These are phyloP conservation scores for Nannospalax galili DNA, from an alignment of 2,113 vertebrate genomes.

Conservation along the genomic window DNA sequence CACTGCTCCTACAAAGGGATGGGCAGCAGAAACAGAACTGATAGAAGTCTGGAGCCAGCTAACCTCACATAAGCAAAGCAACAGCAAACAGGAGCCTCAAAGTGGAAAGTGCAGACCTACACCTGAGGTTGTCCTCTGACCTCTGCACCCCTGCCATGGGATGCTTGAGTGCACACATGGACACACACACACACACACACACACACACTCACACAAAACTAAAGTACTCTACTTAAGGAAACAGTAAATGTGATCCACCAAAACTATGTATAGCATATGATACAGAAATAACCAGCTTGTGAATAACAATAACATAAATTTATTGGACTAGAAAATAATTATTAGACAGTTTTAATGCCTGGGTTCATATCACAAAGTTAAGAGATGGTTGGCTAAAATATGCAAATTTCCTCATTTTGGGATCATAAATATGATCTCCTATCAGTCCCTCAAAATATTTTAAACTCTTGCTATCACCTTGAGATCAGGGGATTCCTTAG, in stretches of 20 bases:
- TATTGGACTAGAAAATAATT: background rate
- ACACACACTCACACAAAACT: background rate
- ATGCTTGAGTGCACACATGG: background rate
- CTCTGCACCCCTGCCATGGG: background rate
- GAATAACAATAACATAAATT: background rate
- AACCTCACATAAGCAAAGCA: background rate
- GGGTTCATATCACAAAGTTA: background rate
- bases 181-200: background rate
- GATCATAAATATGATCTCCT: background rate
- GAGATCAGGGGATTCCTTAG: background rate
- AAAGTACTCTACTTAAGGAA: background rate
- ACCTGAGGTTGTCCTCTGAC: background rate
- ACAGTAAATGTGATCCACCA: background rate
- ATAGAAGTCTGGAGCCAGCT: background rate
- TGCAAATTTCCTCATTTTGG: background rate
- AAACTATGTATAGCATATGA: background rate
- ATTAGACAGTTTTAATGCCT: background rate
- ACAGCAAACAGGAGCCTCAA: background rate
- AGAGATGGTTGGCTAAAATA: background rate
- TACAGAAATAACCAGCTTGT: background rate
- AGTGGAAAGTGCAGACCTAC: background rate
- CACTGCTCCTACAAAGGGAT: background rate
- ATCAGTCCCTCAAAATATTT: constrained; percentile 11
- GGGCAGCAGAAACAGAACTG: background rate
- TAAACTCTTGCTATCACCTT: background rate